phyloP scores from a whole-genome alignment of 1,140 invertebrate species.

The Caerostris darwini region DNA sequence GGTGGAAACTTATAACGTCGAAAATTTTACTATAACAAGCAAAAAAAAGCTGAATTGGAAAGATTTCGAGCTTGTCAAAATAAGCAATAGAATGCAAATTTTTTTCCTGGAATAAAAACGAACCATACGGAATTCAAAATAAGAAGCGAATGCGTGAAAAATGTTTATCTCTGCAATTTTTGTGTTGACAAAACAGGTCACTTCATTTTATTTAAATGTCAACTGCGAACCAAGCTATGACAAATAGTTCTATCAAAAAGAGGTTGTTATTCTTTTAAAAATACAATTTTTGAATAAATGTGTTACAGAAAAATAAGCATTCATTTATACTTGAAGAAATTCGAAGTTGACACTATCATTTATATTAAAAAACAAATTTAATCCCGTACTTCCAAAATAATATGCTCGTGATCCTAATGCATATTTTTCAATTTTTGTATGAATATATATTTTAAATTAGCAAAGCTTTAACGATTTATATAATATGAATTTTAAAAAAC shows the following conservation, averaged over 20 bases:
- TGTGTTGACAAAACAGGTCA: constrained; percentile 30
- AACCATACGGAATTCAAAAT: constrained; percentile 57
- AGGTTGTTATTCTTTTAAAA: background rate
- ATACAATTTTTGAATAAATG: background rate
- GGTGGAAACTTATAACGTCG: background rate
- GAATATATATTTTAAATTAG: too few relatives aligned
- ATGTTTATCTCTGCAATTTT: constrained; percentile 66
- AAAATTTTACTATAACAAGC: constrained; percentile 47
- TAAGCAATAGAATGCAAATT: constrained; percentile 72
- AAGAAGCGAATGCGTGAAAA: constrained; percentile 14
- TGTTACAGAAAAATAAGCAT: background rate
- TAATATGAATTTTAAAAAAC: too few relatives aligned
- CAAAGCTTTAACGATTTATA: too few relatives aligned
- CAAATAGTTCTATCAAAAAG: constrained; percentile 10
- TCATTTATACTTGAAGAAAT: too few relatives aligned
- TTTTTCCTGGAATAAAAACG: constrained; percentile 1
- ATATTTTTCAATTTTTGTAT: too few relatives aligned
- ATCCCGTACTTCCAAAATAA: too few relatives aligned
- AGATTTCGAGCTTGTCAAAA: constrained; percentile 55
- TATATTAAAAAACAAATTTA: too few relatives aligned
- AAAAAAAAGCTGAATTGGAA: background rate
- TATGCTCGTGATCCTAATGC: too few relatives aligned
- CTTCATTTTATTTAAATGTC: constrained; percentile 60
- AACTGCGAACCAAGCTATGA: constrained; percentile 12
- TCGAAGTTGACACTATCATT: too few relatives aligned